A percentile compares a stretch with the other conserved stretches of the same genome.
These are phyloP conservation scores for Oscheius onirici DNA, from an alignment of 2,888 invertebrate genomes.

Conservation along the genomic window DNA sequence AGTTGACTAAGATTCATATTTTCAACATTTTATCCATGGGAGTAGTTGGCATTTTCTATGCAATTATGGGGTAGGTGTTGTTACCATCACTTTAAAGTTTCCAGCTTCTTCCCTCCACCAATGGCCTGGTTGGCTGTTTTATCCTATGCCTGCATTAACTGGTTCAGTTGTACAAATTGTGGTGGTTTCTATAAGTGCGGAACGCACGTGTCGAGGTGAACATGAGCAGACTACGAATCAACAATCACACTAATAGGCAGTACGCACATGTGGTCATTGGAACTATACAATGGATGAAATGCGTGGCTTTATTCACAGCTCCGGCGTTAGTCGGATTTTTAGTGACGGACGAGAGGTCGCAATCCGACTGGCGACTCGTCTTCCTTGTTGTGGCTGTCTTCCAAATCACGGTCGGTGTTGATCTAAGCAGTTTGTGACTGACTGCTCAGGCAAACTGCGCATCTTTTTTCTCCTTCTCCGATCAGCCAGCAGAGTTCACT, in stretches of 20 bases:
- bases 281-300: slow-evolving; percentile 65
- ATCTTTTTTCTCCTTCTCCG: slow-evolving; percentile 20
- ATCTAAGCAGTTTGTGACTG: neutral
- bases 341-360: slow-evolving; percentile 50
- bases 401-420: slow-evolving; percentile 21
- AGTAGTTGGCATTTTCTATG: slow-evolving; percentile 7
- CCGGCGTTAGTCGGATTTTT: slow-evolving; percentile 58
- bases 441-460: slow-evolving; percentile 26
- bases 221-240: neutral
- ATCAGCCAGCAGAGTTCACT: slow-evolving; percentile 29
- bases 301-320: slow-evolving; percentile 63
- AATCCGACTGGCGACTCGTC: slow-evolving; percentile 45
- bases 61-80: slow-evolving; percentile 5
- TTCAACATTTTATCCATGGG: slow-evolving; percentile 28
- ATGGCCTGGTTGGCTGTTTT: slow-evolving; percentile 35
- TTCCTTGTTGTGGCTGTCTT: slow-evolving; percentile 21
- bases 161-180: slow-evolving; percentile 61
- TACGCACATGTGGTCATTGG: slow-evolving; percentile 65
- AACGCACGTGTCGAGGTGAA: slow-evolving; percentile 58
- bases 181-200: slow-evolving; percentile 69
- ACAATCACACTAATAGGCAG: slow-evolving; percentile 38
- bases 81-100: neutral
- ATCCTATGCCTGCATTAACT: slow-evolving; percentile 56
- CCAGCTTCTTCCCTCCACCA: neutral
- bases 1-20: slow-evolving; percentile 29